Evolutionary conservation across 2,888 invertebrate species (phyloP).

Genomic region (Pachydiplax longipennis): DNA sequence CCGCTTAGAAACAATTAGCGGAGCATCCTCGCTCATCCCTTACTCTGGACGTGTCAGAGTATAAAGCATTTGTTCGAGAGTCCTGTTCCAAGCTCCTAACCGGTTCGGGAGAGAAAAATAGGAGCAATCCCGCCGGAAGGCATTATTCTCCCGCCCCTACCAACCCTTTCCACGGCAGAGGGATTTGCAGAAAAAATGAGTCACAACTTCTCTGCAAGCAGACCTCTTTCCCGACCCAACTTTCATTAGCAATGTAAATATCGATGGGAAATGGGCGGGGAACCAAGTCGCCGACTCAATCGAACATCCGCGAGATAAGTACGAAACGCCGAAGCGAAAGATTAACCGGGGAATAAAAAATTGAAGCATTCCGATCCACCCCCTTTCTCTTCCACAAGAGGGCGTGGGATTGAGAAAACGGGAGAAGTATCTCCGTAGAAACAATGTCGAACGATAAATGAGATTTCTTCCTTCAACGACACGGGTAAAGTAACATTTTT

Average conservation of each 20-base stretch:
- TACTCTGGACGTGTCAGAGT: background rate
- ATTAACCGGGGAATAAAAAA: background rate
- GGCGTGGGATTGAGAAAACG: background rate
- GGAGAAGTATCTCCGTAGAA: background rate
- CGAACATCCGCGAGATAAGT: background rate
- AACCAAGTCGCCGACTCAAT: background rate
- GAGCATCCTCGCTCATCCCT: background rate
- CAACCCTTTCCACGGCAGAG: background rate
- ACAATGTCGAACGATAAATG: too few relatives aligned
- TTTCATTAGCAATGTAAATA: background rate
- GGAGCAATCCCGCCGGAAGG: background rate
- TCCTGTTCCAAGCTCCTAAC: background rate
- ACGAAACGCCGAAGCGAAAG: background rate
- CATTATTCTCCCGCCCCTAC: background rate
- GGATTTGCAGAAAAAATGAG: background rate
- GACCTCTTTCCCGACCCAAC: background rate
- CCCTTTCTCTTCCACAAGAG: background rate
- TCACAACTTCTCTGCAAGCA: background rate
- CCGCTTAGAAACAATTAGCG: background rate
- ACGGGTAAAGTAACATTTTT: too few relatives aligned
- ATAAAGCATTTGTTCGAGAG: background rate
- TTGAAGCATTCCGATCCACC: background rate
- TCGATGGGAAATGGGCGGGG: background rate
- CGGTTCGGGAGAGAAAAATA: background rate
- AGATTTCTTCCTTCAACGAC: too few relatives aligned